Evolutionary conservation across 1,140 invertebrate species (phyloP), one percentile per base, ranked within the genome.

Genomic region (Tetranychus cinnabarinus): DNA sequence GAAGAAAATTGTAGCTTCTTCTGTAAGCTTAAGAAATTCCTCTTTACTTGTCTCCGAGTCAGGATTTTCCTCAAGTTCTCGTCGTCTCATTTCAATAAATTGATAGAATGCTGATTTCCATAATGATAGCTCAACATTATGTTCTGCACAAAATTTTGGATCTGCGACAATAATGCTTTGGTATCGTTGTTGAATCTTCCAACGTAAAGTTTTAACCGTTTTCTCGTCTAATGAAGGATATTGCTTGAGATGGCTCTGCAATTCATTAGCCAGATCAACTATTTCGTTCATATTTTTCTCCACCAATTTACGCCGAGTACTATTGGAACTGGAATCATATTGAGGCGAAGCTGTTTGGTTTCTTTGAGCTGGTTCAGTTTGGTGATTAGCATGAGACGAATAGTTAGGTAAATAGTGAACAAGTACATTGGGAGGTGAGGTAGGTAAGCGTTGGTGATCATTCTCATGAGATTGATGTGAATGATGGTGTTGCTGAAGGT

Each of bases 31-130:
- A 47, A 84, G 72, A 67, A 88, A 75, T 42, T 80, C 76, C 63
- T 79, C 72, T 63, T 82, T 82, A 31, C 2, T 55, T 55, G 23
- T 12, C 34, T 55, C 15, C 2, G 23, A 33, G 23, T 47, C 46
- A 2, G 54, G 54, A 12, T 66, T 54, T 39, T 78, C 76, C 23
- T 70, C 68, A 68, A 83, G 77, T 55, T 76, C 76, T 72, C 86
- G 81, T 64, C 83, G 74, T 64, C 86, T 73, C 59, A 82, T 76
- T 72, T 92, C 88, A 63, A 92, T 89, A 37, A 91, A 81, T 70
- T 88, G 88, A 69, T 93, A 86, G 72, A 86, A 93, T 0, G 88
- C 74, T 61, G 88, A 50, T 60, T 91, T 91, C 89, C 89, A 93
- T 69, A 93, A 81, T 69, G 85, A 80, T 68, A 87, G 82, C 68